Conservation (phyloP, 2,113 vertebrate species). For the Gavia stellata region DNA sequence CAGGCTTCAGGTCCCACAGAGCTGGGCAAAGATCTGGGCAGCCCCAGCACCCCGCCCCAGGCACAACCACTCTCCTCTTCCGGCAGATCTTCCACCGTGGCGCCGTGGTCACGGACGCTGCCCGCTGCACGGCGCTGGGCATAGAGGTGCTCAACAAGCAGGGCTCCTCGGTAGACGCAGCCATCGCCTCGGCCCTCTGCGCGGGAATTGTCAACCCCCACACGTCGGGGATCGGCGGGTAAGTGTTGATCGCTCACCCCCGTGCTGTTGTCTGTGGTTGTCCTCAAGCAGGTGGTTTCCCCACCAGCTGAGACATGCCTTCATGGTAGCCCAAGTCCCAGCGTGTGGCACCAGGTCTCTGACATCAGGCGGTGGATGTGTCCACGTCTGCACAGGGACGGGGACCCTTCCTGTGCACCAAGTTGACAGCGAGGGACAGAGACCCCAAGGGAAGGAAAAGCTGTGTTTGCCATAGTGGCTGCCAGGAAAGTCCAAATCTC, state of each 20-base stretch:
- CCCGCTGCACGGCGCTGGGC: conserved; percentile 87
- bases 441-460: neutral
- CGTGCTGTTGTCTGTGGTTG: fast-evolving
- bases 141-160: conserved; percentile 81
- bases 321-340: neutral
- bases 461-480: neutral
- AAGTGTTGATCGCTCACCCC: neutral
- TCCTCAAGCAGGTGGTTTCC: neutral
- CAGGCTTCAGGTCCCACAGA: neutral
- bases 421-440: neutral
- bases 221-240: conserved; percentile 93
- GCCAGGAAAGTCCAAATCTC: neutral
- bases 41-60: neutral
- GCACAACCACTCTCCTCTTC: neutral
- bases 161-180: conserved; percentile 93
- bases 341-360: neutral
- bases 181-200: conserved; percentile 87
- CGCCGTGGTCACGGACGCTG: conserved; percentile 89
- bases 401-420: neutral
- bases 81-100: conserved; percentile 87
- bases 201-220: conserved; percentile 90
- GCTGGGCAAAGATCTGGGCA: neutral
- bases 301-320: neutral
- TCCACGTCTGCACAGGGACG: fast-evolving
- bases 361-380: neutral